Evolutionary conservation across 2,113 vertebrate species (phyloP).

Genomic region (Alosa alosa): DNA sequence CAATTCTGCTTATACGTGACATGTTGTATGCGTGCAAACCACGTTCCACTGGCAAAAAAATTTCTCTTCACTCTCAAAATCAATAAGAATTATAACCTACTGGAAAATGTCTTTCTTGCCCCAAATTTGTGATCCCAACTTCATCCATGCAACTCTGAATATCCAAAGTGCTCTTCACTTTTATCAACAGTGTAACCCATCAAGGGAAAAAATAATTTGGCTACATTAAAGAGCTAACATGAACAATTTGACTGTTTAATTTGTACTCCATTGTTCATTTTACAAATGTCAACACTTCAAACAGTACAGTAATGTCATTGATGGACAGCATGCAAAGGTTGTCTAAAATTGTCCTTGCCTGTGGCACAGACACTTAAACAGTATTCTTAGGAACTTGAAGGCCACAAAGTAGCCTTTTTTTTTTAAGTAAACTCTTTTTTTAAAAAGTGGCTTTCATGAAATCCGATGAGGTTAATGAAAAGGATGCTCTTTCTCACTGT

Average conservation of each 20-base stretch:
- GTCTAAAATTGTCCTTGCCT: neutral
- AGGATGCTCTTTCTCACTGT: neutral
- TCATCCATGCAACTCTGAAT: neutral
- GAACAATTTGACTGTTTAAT: neutral
- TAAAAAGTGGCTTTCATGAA: neutral
- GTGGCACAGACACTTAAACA: neutral
- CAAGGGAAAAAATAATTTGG: neutral
- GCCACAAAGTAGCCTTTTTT: neutral
- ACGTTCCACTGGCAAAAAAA: neutral
- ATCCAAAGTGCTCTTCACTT: neutral
- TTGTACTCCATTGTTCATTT: neutral
- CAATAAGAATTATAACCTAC: neutral
- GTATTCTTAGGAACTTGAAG: neutral
- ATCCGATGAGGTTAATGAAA: neutral
- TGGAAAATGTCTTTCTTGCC: neutral
- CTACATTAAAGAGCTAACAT: neutral
- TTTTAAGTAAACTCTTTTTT: neutral
- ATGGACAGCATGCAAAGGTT: neutral
- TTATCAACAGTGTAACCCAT: neutral
- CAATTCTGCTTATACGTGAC: neutral
- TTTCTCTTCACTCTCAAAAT: neutral
- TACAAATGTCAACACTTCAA: neutral
- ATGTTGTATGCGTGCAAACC: neutral
- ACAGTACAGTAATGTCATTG: constrained; percentile 6
- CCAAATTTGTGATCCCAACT: neutral